Conservation (phyloP, 1,140 invertebrate species). For the Glossosoma conforme region DNA sequence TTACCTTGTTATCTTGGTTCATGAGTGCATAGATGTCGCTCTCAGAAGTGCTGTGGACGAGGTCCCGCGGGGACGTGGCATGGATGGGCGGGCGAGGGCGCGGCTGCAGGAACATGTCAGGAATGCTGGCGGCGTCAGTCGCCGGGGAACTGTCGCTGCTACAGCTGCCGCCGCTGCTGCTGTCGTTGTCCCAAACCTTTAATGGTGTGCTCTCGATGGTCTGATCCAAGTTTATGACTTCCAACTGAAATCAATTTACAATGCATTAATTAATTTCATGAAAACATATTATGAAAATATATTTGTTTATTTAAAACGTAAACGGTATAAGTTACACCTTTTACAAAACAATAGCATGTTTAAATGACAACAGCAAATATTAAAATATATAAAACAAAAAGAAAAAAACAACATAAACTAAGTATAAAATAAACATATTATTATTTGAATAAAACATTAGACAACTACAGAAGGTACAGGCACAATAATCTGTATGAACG, state of each 20-base stretch:
- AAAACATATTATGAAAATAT: too few species aligned
- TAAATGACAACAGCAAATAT: too few species aligned
- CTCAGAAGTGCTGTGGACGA: slow-evolving; percentile 15
- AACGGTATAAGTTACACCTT: too few species aligned
- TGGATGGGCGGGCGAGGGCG: neutral
- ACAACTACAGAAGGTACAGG: too few species aligned
- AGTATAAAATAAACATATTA: too few species aligned
- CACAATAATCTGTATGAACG: too few species aligned
- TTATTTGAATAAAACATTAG: too few species aligned
- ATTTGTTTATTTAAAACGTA: too few species aligned
- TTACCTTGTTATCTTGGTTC: too few species aligned
- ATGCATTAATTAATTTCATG: neutral
- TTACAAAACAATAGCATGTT: too few species aligned
- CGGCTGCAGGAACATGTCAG: slow-evolving; percentile 1
- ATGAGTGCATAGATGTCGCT: slow-evolving; percentile 14
- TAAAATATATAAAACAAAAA: too few species aligned
- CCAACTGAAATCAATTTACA: slow-evolving; percentile 11
- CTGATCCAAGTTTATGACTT: slow-evolving; percentile 22
- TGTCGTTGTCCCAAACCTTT: neutral
- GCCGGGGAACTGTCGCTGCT: neutral
- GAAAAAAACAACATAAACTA: too few species aligned
- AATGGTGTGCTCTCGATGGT: slow-evolving; percentile 12
- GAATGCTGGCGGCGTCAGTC: slow-evolving; percentile 3
- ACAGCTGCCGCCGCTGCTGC: neutral
- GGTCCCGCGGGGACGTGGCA: neutral